phyloP scores from a whole-genome alignment of 2,888 invertebrate species.

The Erebia palarica region DNA sequence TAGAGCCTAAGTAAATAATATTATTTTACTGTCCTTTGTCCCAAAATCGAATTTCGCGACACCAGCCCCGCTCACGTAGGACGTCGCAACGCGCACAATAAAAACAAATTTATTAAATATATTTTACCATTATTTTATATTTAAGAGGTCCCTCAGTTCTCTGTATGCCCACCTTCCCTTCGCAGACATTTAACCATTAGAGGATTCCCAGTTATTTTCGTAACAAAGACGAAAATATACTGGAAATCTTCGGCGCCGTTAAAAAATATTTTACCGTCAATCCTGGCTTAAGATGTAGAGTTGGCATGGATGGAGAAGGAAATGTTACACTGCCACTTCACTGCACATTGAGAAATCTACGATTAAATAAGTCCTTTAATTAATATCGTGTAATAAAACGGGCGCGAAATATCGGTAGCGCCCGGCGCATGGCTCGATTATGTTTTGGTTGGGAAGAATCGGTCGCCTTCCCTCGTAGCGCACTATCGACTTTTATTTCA shows the following conservation, averaged over 20 bases:
- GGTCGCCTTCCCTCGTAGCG: constrained; percentile 30
- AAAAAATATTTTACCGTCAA: constrained; percentile 68
- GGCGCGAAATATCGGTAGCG: constrained; percentile 67
- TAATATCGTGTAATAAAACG: constrained; percentile 56
- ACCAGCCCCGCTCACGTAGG: neutral
- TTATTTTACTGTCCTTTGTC: neutral
- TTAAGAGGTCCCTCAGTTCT: neutral
- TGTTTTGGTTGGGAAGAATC: constrained; percentile 64
- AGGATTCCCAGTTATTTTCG: constrained; percentile 52
- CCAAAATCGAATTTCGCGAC: constrained; percentile 8
- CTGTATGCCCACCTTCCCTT: constrained; percentile 7
- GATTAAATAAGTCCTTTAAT: constrained; percentile 45
- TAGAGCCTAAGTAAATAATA: no score
- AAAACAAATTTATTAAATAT: neutral
- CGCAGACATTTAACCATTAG: constrained; percentile 21
- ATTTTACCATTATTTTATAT: neutral
- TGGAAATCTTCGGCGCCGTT: constrained; percentile 35
- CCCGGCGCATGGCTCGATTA: constrained; percentile 65
- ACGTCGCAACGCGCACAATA: neutral
- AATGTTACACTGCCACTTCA: constrained; percentile 53
- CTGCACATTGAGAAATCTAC: constrained; percentile 57
- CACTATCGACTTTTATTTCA: constrained; percentile 58
- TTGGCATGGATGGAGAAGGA: constrained; percentile 66
- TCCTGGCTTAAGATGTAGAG: constrained; percentile 77
- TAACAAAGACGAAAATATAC: constrained; percentile 55